phyloP scores from a whole-genome alignment of 2,113 vertebrate genomes.

The Capra hircus region DNA sequence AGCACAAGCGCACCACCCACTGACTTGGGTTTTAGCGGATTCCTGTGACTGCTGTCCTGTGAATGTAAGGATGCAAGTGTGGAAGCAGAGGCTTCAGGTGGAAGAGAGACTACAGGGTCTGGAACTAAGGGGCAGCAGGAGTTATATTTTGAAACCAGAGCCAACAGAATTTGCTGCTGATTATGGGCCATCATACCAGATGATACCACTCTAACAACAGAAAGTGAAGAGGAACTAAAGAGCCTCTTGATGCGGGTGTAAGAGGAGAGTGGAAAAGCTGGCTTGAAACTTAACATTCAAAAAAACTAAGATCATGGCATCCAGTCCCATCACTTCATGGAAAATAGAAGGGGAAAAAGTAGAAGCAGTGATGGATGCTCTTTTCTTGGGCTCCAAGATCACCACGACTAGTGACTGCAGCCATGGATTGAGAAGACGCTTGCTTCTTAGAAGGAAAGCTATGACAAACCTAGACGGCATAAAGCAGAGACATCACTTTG shows the following conservation, averaged over 20 bases:
- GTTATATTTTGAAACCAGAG: neutral
- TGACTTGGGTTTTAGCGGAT: neutral
- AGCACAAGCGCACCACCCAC: neutral
- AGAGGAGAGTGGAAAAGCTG: neutral
- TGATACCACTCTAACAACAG: neutral
- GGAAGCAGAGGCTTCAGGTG: neutral
- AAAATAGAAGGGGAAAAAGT: neutral
- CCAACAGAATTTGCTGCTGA: neutral
- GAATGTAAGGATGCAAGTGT: neutral
- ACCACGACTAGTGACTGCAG: neutral
- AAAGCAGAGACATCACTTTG: neutral
- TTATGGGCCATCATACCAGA: neutral
- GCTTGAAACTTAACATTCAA: neutral
- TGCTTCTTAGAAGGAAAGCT: neutral
- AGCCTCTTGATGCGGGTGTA: neutral
- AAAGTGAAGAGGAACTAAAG: neutral
- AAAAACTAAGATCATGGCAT: neutral
- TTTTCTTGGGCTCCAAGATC: neutral
- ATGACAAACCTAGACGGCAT: neutral
- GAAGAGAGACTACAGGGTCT: fast-evolving
- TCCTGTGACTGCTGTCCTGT: neutral
- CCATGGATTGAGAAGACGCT: neutral
- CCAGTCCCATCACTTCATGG: neutral
- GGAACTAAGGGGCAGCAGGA: neutral
- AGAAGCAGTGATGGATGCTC: neutral